phyloP scores from a whole-genome alignment of 2,797 vertebrate genomes.

The Liasis olivaceus region DNA sequence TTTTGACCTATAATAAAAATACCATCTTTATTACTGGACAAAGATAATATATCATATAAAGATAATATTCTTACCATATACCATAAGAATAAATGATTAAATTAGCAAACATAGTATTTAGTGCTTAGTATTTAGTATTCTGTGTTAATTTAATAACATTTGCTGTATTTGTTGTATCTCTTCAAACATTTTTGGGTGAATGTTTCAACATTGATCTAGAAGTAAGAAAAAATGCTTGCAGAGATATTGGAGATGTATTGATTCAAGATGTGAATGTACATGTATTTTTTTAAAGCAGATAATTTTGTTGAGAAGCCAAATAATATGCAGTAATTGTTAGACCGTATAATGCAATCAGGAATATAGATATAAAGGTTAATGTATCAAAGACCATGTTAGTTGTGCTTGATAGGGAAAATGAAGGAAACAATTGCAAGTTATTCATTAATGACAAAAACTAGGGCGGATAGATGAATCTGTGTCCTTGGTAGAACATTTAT shows the following conservation, averaged over 20 bases:
- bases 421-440: not conserved
- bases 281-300: not conserved
- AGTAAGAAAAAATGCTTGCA: not conserved
- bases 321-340: not conserved
- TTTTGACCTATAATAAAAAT: not conserved
- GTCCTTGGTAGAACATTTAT: not conserved
- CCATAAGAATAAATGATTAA: not conserved
- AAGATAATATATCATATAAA: not conserved
- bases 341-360: not conserved
- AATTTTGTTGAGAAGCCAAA: not conserved
- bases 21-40: not conserved
- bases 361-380: not conserved
- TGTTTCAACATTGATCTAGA: not conserved
- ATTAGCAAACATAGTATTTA: not conserved
- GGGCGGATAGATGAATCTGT: not conserved
- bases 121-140: not conserved
- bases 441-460: not conserved
- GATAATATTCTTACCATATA: not conserved
- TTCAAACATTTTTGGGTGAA: not conserved
- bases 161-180: not conserved
- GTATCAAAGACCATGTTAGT: not conserved
- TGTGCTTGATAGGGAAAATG: not conserved
- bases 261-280: not conserved
- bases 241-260: not conserved
- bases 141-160: conserved; percentile 2